Evolutionary conservation across 2,797 vertebrate species (phyloP), one percentile per base, ranked within the genome.

Genomic region (Myoxocephalus aenaeus): DNA sequence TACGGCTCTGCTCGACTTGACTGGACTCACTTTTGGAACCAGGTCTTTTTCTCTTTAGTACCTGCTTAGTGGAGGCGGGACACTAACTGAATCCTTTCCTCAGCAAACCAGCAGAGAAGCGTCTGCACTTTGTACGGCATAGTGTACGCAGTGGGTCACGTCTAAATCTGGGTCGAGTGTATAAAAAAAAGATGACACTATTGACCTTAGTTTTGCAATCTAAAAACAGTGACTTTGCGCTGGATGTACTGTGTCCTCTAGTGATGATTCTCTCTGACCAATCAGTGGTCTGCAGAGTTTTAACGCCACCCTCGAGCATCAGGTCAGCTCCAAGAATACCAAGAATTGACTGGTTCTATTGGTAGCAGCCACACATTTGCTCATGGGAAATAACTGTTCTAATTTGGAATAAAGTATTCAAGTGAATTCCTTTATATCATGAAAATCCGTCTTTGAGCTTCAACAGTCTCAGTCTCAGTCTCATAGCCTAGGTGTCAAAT

Each of bases 31-130:
- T 62, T 40, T 61, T 61, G 57, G 36, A 22, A 61, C 12, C 11
- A 25, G 58, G 0, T 61, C 36, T 3, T 61, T 40, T 40, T 40
- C 36, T 42, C n/a, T 22, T 40, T 22, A 36, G 57, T n/a, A 59
- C 5, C 57, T 36, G 12, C 20, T 38, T 18, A 58, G 56, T 57
- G 29, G 32, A 34, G 11, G 29, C 14, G 7, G 36, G 59, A 25
- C 32, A 59, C 56, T 57, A 9, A 9, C 56, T 57, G 32, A 59
- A 59, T 59, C 57, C 5, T 59, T 59, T 59, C 32, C 36, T 59
- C 57, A n/a, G 0, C 32, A 59, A 14, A 34, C 58, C 20, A 59
- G 34, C 57, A 59, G 58, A 59, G 18, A 20, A 59, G 20, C 6
- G 36, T 59, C 11, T 59, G 57, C 57, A 58, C 10, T 34, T 48